Conservation (phyloP, 2,888 invertebrate genomes). For the Drosophila kuntzei region DNA sequence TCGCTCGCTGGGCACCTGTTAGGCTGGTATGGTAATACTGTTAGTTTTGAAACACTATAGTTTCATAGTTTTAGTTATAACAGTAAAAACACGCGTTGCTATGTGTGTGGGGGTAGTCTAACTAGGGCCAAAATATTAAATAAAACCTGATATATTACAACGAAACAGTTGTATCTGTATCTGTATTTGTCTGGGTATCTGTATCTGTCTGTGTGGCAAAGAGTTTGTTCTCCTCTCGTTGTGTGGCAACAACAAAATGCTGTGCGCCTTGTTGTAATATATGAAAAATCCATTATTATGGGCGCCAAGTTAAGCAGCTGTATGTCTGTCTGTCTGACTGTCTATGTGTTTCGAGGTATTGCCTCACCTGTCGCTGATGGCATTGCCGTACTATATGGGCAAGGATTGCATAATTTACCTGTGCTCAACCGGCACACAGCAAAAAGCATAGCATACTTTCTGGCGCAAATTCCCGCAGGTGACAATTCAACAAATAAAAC, state of each 20-base stretch:
- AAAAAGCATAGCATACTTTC: conserved; percentile 55
- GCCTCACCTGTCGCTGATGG: conserved; percentile 68
- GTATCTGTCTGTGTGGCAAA: neutral
- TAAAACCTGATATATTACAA: conserved; percentile 30
- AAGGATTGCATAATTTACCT: conserved; percentile 85
- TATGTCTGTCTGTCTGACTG: neutral
- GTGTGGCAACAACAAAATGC: conserved; percentile 53
- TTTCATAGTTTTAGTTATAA: conserved; percentile 80
- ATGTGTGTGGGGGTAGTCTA: conserved; percentile 19
- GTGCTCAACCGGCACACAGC: conserved; percentile 83
- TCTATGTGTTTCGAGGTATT: conserved; percentile 7
- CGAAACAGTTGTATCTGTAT: neutral
- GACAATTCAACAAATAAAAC: conserved; percentile 24
- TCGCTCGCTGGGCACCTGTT: conserved; percentile 76
- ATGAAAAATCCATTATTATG: conserved; percentile 81
- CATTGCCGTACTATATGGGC: conserved; percentile 65
- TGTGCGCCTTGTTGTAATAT: conserved; percentile 79
- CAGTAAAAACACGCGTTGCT: conserved; percentile 45
- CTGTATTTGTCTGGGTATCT: neutral
- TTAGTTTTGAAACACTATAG: conserved; percentile 84
- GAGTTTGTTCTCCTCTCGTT: conserved; percentile 2
- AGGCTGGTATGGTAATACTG: conserved; percentile 84
- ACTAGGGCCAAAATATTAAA: conserved; percentile 42
- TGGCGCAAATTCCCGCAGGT: conserved; percentile 64
- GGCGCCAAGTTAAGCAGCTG: conserved; percentile 74